Evolutionary conservation across 2,113 vertebrate species (phyloP).

Genomic region (Oceanodroma tethys): DNA sequence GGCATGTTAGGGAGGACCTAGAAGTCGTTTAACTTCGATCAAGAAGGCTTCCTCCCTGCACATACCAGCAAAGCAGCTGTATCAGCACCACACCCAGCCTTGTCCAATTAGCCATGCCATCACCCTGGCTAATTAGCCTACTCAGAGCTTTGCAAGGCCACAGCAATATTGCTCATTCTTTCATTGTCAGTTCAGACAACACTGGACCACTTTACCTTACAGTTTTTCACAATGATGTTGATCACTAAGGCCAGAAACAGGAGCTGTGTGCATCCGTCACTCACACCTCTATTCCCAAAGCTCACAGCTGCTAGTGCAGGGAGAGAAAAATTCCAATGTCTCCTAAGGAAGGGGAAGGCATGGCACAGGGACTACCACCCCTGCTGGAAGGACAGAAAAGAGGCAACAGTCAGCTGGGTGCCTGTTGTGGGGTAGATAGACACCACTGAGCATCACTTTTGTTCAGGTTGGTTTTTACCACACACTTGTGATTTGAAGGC

Average conservation of each 20-base stretch:
- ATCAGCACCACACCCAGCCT: background rate
- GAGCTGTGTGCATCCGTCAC: background rate
- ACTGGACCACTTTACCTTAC: background rate
- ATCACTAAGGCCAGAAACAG: background rate
- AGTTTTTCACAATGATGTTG: background rate
- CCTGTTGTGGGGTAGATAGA: background rate
- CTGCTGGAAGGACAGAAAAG: background rate
- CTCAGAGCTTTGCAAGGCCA: background rate
- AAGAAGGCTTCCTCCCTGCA: background rate
- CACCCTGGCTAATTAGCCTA: background rate
- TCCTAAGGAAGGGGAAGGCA: background rate
- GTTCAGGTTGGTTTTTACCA: background rate
- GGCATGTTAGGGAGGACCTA: background rate
- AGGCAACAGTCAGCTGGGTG: background rate
- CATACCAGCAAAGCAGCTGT: background rate
- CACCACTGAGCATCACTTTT: background rate
- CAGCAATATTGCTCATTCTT: background rate
- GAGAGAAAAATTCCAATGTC: background rate
- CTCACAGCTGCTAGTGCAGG: background rate
- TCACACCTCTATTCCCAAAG: background rate
- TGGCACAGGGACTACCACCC: background rate
- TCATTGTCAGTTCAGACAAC: background rate
- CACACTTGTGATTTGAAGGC: background rate
- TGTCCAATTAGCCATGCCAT: background rate
- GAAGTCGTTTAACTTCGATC: background rate